Evolutionary conservation across 1,140 invertebrate species (phyloP), one percentile per base, ranked within the genome.

Genomic region (Meloidogyne chitwoodi): DNA sequence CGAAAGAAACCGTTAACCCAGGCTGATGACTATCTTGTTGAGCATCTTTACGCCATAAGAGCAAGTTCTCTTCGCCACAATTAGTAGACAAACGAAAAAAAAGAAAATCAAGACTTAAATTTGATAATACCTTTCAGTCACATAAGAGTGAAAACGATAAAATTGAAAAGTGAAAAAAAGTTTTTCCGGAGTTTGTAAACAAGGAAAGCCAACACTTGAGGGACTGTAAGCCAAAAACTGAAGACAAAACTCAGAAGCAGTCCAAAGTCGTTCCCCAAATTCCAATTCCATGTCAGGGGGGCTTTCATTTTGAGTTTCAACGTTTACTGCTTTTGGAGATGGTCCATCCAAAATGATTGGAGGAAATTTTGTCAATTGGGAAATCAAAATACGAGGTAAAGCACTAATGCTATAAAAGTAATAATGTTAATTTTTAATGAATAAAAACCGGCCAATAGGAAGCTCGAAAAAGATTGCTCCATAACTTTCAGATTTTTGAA

Each of bases 131-230:
- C 79, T 83, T 75, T 81, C 80, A 11, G 80, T 81, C 11, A 41
- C 82, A 8, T 81, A 61, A 26, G 74, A 19, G 11, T 48, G 29
- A 72, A 81, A 81, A 41, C 80, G 75, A 38, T 83, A 81, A 61
- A 81, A 81, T 66, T 82, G 78, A 8, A 81, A 76, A 2, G 80
- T 79, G 26, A 81, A 81, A 24, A 81, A 81, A 22, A 79, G 79
- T 22, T 63, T 81, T 79, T 11, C 2, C 1, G 11, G 75, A 34
- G 12, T 63, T 80, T 65, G 83, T 61, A 24, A 10, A 77, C 6
- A 19, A 31, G 31, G 22, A 29, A n/a, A 14, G 31, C 29, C n/a
- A 11, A 26, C 14, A 48, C 24, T 29, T 29, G n/a, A 19, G 12
- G 27, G 56, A 68, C 19, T 29, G 44, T 62, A 80, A 72, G 34